Evolutionary conservation across 2,888 invertebrate genomes (phyloP), one percentile per base, ranked within the genome.

Genomic region (Incurvaria masculella): DNA sequence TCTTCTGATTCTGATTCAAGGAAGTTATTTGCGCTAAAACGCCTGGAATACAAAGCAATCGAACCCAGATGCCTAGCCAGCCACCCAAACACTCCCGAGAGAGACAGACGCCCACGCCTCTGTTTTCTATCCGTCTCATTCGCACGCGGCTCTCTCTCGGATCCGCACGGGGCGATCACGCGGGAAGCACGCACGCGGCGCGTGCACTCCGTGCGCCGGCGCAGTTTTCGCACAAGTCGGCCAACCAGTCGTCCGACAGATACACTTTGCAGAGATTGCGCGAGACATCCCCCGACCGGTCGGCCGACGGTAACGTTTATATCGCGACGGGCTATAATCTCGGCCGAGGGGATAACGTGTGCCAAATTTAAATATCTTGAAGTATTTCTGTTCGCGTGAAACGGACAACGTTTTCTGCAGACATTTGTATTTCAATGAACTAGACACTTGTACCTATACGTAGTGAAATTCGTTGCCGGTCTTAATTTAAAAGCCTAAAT

Each of bases 71-170:
- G n/a, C n/a, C n/a, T n/a, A n/a, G n/a, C n/a, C n/a, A n/a, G n/a
- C n/a, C n/a, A n/a, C n/a, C n/a, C n/a, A n/a, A n/a, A n/a, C n/a
- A n/a, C n/a, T n/a, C n/a, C n/a, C n/a, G n/a, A n/a, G n/a, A n/a
- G n/a, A n/a, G n/a, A n/a, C n/a, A n/a, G n/a, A 10, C 23, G 33
- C 20, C 53, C 58, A 57, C 53, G 57, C 60, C 61, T 60, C 62
- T 67, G 66, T 67, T 67, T 67, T 67, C 66, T 56, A 50, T 57
- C 50, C 56, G 43, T 64, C 64, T 49, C 61, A 17, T 42, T 65
- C 58, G 54, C 50, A 49, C 54, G 40, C 39, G 23, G 8, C 49
- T 65, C 61, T 49, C 44, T 61, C 56, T 19, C 19, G 42, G 52
- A 21, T 50, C 49, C 51, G 42, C 59, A 59, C 57, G 59, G 44